A percentile compares a stretch with the other conserved stretches of the same genome.
Conservation (phyloP, 2,888 invertebrate genomes). For the Palloptera scutellata region DNA sequence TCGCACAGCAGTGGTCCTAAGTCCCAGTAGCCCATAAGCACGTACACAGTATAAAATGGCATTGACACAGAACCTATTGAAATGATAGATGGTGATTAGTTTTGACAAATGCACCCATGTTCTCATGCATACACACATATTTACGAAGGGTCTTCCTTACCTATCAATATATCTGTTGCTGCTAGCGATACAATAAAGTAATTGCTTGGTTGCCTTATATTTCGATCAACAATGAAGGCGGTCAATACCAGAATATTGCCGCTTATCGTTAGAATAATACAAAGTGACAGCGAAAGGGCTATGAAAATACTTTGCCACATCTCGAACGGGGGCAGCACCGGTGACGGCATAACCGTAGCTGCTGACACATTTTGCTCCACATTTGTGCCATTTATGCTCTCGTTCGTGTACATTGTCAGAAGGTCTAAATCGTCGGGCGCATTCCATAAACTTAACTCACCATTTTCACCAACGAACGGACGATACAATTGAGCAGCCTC, state of each 20-base stretch:
- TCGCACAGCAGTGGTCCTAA: constrained; percentile 95
- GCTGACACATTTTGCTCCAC: constrained; percentile 45
- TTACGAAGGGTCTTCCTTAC: no score
- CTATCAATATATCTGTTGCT: constrained; percentile 96
- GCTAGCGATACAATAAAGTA: constrained; percentile 99
- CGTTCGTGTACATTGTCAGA: constrained; percentile 51
- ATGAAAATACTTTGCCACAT: constrained; percentile 91
- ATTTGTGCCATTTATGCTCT: constrained; percentile 50
- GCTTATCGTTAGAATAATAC: constrained; percentile 90
- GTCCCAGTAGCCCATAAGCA: constrained; percentile 96
- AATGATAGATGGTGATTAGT: neutral
- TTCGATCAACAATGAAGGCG: constrained; percentile 93
- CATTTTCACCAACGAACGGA: constrained; percentile 63
- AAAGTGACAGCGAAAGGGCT: constrained; percentile 84
- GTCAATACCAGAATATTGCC: constrained; percentile 95
- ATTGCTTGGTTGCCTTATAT: constrained; percentile 96
- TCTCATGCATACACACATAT: neutral
- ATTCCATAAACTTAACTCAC: constrained; percentile 61
- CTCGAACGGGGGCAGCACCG: constrained; percentile 83
- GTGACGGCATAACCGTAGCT: constrained; percentile 59
- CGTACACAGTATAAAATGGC: constrained; percentile 98
- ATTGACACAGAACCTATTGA: constrained; percentile 90
- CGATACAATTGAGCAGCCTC: constrained; percentile 63
- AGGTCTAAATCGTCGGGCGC: constrained; percentile 52
- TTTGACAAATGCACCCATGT: neutral